Conservation (phyloP, 2,113 vertebrate species). For the Indri indri region DNA sequence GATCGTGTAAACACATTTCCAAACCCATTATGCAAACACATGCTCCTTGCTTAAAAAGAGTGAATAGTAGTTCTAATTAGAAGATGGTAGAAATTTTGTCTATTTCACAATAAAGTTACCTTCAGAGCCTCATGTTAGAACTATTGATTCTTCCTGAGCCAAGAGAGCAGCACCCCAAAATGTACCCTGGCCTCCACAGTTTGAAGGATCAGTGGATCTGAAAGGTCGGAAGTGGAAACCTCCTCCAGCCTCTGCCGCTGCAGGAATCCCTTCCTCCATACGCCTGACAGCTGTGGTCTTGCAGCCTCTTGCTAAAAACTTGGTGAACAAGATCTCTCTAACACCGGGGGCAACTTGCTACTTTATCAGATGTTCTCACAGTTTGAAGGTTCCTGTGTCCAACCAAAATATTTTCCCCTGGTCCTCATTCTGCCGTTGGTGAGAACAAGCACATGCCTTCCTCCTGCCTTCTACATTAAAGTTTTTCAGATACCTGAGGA, state of each 20-base stretch:
- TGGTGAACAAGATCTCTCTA: no score
- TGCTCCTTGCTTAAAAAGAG: not conserved
- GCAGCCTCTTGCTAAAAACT: not conserved
- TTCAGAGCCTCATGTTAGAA: not conserved
- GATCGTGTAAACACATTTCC: not conserved
- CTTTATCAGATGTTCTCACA: not conserved
- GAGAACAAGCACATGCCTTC: not conserved
- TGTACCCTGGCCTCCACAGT: not conserved
- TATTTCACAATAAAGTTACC: not conserved
- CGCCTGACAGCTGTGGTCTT: not conserved
- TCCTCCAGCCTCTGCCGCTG: not conserved
- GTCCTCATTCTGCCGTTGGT: not conserved
- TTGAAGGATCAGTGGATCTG: not conserved
- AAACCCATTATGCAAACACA: not conserved
- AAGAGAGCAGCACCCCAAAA: not conserved
- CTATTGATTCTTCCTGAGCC: not conserved
- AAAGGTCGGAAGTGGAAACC: not conserved
- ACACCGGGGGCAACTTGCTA: not conserved
- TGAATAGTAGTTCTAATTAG: not conserved
- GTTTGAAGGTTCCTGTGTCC: not conserved
- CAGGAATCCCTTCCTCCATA: not conserved
- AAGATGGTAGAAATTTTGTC: not conserved
- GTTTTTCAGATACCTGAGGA: not conserved
- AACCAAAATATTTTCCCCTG: not conserved
- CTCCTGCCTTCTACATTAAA: not conserved